Base-by-base conservation (phyloP, 2,113 vertebrate species). In the Cisticola juncidis region DNA sequence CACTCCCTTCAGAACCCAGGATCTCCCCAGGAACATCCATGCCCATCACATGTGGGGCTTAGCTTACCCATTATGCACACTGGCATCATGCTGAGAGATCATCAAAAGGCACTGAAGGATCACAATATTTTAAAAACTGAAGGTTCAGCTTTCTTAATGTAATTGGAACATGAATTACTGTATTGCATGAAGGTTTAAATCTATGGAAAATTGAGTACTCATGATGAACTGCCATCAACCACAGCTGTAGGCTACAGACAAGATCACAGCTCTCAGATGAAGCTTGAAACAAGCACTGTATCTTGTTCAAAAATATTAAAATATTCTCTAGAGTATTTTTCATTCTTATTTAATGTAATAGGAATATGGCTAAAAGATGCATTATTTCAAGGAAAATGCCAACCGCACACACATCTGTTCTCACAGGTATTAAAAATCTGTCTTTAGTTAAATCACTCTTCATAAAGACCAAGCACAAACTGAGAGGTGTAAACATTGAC, bases 261-360 rank as follows among this genome's bases (percentile, higher is more conserved):
- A 77, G 85, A 95, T 92, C 81, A 96, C 94, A 96, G 93, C 89
- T 82, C 53, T 53, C 44, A 82, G n/a, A 62, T 9, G n/a, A 91
- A 79, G 60, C 56, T 5, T 74, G 48, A 91, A 92, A 88, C 23
- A 82, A 91, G 85, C 13, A 28, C 40, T 23, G 11, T 48, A 16
- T 62, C 70, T 72, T 69, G 31, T 71, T 24, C 36, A 9, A 71
- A 86, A 73, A 86, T 31, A 80, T 18, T 89, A 71, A 47, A 81
- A 44, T 57, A 64, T 9, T 72, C 70, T 60, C 26, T 33, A 5
- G 72, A 57, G 35, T 40, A 51, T 38, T 81, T 74, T 74, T 36
- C 33, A 81, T 65, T 48, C 44, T 68, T 56, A 78, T 76, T 82
- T 69, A 73, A 64, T 2, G 4, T 24, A 72, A 80, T 35, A 83